Conservation (phyloP, 1,140 invertebrate genomes). For the Wiebesia pumilae region DNA sequence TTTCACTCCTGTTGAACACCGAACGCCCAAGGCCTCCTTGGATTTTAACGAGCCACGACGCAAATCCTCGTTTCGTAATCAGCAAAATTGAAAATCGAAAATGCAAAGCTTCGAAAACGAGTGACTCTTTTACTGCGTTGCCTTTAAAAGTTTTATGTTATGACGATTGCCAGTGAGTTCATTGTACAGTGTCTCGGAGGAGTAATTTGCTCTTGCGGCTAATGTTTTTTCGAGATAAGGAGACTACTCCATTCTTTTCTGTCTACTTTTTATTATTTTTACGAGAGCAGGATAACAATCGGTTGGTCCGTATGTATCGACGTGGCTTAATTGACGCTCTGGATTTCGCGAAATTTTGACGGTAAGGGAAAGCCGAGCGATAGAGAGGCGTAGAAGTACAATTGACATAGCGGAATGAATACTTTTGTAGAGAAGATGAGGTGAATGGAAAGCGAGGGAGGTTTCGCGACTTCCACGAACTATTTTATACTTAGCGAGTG, state of each 20-base stretch:
- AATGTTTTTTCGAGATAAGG: slow-evolving; percentile 22
- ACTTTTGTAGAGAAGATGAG: neutral
- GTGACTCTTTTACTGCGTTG: slow-evolving; percentile 29
- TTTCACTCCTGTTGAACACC: neutral
- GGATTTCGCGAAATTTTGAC: neutral
- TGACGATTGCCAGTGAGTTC: slow-evolving; percentile 22
- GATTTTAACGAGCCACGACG: slow-evolving; percentile 20
- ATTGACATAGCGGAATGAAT: neutral
- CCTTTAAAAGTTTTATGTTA: slow-evolving; percentile 41
- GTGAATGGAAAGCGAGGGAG: neutral
- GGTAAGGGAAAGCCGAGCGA: neutral
- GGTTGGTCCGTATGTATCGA: neutral
- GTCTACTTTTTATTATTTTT: neutral
- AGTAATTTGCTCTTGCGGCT: slow-evolving; percentile 37
- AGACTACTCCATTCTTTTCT: neutral
- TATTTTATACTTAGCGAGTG: neutral
- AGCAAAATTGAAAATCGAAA: slow-evolving; percentile 47
- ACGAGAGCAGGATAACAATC: neutral
- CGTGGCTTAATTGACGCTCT: slow-evolving; percentile 13
- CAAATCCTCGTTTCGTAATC: slow-evolving; percentile 20
- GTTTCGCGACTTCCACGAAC: neutral
- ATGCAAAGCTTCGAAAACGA: neutral
- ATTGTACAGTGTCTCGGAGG: neutral
- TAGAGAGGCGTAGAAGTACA: neutral
- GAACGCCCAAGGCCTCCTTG: neutral